Percentiles rank a stretch among this genome's conserved stretches.
Evolutionary conservation across 2,113 vertebrate species (phyloP).

Genomic region (Microcebus ravelobensis): DNA sequence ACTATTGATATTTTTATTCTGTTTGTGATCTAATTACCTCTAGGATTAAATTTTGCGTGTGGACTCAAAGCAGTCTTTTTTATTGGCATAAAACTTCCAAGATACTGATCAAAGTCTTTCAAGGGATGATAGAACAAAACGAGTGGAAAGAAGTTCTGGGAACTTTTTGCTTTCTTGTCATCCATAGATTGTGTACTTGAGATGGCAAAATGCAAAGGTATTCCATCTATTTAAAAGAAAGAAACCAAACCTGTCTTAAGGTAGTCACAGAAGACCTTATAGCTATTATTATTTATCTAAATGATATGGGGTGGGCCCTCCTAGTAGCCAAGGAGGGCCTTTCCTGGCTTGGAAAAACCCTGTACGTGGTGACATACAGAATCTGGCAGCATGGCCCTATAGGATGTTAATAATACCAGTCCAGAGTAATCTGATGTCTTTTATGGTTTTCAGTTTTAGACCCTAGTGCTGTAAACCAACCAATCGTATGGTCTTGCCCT

Average conservation of each 20-base stretch:
- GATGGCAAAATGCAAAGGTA: background rate
- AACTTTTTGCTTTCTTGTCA: background rate
- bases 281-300: background rate
- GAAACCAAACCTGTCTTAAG: background rate
- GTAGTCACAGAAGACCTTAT: background rate
- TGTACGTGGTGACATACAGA: background rate
- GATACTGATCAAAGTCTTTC: background rate
- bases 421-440: background rate
- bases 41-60: background rate
- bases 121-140: background rate
- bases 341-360: background rate
- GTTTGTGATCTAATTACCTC: background rate
- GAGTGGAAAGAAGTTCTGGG: background rate
- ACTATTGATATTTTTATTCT: background rate
- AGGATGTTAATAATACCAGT: background rate
- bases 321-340: background rate
- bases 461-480: background rate
- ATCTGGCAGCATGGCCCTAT: background rate
- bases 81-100: background rate
- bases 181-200: background rate
- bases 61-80: background rate
- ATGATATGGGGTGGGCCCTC: background rate
- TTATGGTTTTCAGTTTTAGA: background rate
- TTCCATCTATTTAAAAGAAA: background rate
- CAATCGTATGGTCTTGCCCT: background rate